Percentiles rank a stretch among this genome's conserved stretches.
phyloP scores from a whole-genome alignment of 2,113 vertebrate genomes.

The Puffinus mauretanicus region DNA sequence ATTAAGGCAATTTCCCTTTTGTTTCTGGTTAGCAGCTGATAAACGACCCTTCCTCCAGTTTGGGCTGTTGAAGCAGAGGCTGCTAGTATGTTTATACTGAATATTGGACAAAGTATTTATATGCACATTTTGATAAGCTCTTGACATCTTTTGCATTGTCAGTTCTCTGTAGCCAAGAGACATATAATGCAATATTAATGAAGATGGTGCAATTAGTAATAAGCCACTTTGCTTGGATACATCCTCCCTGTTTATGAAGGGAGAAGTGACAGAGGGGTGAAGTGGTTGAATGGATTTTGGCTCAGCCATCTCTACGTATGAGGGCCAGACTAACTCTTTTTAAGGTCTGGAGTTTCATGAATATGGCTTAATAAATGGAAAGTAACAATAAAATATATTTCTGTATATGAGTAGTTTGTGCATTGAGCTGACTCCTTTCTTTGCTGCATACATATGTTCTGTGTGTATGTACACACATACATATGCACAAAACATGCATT shows the following conservation, averaged over 20 bases:
- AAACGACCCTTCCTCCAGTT: neutral
- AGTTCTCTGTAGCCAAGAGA: neutral
- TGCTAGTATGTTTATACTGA: neutral
- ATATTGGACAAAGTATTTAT: neutral
- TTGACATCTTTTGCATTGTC: neutral
- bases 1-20: neutral
- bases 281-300: neutral
- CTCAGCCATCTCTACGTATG: neutral
- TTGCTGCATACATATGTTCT: neutral
- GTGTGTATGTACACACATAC: neutral
- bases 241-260: neutral
- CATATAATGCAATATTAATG: slow-evolving; percentile 1
- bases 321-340: neutral
- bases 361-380: neutral
- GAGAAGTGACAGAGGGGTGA: neutral
- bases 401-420: neutral
- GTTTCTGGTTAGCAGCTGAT: neutral
- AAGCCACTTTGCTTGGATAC: neutral
- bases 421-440: neutral
- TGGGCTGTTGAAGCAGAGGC: neutral
- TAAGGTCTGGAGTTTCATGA: neutral
- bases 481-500: neutral
- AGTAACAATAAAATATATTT: neutral
- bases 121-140: neutral
- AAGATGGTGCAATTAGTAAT: slow-evolving; percentile 6